Evolutionary conservation across 2,888 invertebrate species (phyloP).

Genomic region (Chaitophorus viminalis): DNA sequence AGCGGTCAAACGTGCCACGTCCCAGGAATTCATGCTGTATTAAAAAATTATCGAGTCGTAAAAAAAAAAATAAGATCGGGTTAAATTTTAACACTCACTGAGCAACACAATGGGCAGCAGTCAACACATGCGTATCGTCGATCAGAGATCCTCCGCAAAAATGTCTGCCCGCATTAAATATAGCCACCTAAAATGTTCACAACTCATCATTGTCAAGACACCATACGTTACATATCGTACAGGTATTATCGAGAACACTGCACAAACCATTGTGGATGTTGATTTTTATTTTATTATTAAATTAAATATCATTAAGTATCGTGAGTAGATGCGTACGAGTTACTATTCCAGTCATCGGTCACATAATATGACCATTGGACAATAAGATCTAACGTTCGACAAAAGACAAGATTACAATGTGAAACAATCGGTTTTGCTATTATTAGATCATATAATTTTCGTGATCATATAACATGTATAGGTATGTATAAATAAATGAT

Average conservation of each 20-base stretch:
- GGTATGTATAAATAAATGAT: not conserved
- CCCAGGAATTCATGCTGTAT: conserved; percentile 87
- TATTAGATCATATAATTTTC: conserved; percentile 2
- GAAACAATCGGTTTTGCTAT: conserved; percentile 11
- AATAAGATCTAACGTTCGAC: not conserved
- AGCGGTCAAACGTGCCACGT: conserved; percentile 83
- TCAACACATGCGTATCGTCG: conserved; percentile 80
- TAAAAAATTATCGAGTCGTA: conserved; percentile 42
- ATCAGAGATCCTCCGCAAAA: conserved; percentile 90
- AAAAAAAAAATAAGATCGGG: not conserved
- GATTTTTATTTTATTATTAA: not conserved
- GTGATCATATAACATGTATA: not conserved
- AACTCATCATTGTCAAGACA: not conserved
- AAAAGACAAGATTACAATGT: conserved; percentile 27
- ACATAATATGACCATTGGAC: not conserved
- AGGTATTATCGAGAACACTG: not conserved
- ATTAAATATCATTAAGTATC: not conserved
- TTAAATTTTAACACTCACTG: conserved; percentile 73
- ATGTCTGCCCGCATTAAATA: conserved; percentile 85
- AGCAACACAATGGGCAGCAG: conserved; percentile 89
- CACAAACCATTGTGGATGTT: not conserved
- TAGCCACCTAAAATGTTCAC: conserved; percentile 71
- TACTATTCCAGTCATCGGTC: not conserved
- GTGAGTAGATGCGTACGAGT: not conserved
- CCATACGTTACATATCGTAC: not conserved